These are phyloP conservation scores for Lepidochrysops patricia DNA, from an alignment of 2,888 invertebrate species.

Conservation along the genomic window DNA sequence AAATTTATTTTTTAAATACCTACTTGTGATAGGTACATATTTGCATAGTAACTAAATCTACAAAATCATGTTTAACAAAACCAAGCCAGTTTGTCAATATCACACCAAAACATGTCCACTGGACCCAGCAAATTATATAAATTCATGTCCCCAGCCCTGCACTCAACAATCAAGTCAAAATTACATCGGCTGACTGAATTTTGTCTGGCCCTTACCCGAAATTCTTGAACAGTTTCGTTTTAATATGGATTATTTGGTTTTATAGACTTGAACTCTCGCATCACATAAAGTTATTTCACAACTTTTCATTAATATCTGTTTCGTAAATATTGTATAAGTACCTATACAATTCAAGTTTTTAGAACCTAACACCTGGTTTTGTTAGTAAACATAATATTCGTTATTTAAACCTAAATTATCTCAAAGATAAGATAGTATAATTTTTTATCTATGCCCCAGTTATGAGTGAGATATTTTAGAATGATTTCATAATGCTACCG, in stretches of 20 bases:
- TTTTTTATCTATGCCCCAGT: not conserved
- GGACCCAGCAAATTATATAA: not conserved
- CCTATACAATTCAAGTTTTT: too few species aligned
- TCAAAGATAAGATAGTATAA: not conserved
- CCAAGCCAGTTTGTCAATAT: not conserved
- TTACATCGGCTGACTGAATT: not conserved
- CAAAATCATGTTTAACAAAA: too few species aligned
- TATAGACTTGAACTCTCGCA: too few species aligned
- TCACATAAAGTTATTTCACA: too few species aligned
- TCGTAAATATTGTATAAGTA: too few species aligned
- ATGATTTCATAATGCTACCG: slow-evolving; percentile 1
- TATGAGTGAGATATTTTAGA: not conserved
- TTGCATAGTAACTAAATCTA: too few species aligned
- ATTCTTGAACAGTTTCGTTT: not conserved
- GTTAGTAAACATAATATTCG: too few species aligned
- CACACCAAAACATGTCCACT: not conserved
- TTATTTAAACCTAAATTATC: not conserved
- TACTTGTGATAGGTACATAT: too few species aligned
- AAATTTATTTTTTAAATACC: too few species aligned
- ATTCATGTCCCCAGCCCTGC: not conserved
- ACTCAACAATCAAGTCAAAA: not conserved
- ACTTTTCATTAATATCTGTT: too few species aligned
- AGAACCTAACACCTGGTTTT: not conserved
- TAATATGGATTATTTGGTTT: not conserved
- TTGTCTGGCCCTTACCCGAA: not conserved